A percentile compares a stretch with the other conserved stretches of the same genome.
Evolutionary conservation across 2,888 invertebrate species (phyloP).

Genomic region (Tubulanus polymorphus): DNA sequence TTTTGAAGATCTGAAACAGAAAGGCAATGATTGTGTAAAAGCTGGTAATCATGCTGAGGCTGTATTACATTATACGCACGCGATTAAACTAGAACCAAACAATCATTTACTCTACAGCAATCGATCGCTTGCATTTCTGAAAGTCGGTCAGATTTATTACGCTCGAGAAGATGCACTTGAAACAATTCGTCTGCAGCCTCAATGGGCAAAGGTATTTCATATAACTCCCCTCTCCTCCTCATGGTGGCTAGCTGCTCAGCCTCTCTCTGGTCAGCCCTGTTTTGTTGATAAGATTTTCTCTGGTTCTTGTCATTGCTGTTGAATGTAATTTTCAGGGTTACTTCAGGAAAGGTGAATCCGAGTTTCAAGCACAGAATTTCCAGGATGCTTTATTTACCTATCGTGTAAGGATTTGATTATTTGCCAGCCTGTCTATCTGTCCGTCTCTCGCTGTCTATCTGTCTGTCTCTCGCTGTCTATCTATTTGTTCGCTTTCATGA

Average conservation of each 20-base stretch:
- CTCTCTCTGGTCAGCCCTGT: no score
- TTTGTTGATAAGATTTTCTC: conserved; percentile 1
- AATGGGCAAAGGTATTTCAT: conserved; percentile 69
- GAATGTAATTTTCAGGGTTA: conserved; percentile 32
- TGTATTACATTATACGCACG: conserved; percentile 73
- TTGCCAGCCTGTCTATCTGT: no score
- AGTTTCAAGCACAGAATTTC: conserved; percentile 36
- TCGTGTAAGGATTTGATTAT: conserved; percentile 24
- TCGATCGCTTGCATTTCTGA: conserved; percentile 74
- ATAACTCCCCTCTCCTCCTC: background rate
- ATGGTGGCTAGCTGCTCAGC: background rate
- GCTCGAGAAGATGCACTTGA: conserved; percentile 75
- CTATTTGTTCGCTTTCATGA: conserved; percentile 4
- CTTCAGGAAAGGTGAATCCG: conserved; percentile 44
- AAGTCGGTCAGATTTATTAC: conserved; percentile 71
- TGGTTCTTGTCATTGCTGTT: background rate
- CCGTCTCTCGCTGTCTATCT: no score
- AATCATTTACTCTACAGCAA: conserved; percentile 74
- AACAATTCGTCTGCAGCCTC: conserved; percentile 69
- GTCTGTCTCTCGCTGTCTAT: conserved; percentile 1
- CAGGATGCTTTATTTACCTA: conserved; percentile 38
- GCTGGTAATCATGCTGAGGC: conserved; percentile 72
- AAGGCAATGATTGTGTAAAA: conserved; percentile 73
- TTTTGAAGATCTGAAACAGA: conserved; percentile 66
- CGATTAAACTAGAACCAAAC: conserved; percentile 68